Conservation (phyloP, 2,797 vertebrate species). For the Cyclura pinguis region DNA sequence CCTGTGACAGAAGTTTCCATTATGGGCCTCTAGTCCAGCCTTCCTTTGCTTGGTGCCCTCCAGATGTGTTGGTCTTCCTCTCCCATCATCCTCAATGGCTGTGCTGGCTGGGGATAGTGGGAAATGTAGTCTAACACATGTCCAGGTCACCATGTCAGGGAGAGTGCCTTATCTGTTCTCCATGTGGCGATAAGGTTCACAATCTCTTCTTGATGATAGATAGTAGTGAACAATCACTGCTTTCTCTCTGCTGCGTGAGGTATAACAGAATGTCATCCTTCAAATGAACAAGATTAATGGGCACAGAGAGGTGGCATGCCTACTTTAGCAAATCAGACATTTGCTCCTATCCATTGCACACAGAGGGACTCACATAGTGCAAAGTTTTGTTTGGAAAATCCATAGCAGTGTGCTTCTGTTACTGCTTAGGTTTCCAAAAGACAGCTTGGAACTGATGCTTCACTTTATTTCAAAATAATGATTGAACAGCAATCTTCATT, state of each 20-base stretch:
- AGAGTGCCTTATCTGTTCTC: neutral
- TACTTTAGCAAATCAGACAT: constrained; percentile 18
- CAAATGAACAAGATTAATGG: constrained; percentile 15
- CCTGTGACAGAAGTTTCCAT: neutral
- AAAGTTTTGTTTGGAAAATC: neutral
- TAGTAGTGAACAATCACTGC: neutral
- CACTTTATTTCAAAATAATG: constrained; percentile 21
- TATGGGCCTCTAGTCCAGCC: neutral
- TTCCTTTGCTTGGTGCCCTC: neutral
- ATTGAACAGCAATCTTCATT: neutral
- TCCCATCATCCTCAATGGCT: neutral
- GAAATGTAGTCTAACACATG: neutral
- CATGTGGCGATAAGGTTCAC: neutral
- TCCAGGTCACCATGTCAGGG: neutral
- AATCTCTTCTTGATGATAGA: neutral
- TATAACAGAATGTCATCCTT: constrained; percentile 5
- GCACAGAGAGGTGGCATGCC: constrained; percentile 36
- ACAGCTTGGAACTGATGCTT: constrained; percentile 4
- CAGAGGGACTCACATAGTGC: constrained; percentile 16
- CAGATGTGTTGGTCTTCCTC: neutral
- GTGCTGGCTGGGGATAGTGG: neutral
- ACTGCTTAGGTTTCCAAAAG: neutral
- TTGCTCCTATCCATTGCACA: constrained; percentile 17
- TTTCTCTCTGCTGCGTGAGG: neutral
- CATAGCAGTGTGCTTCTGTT: neutral